Conservation (phyloP, 2,113 vertebrate species). For the Protobothrops flavoviridis region DNA sequence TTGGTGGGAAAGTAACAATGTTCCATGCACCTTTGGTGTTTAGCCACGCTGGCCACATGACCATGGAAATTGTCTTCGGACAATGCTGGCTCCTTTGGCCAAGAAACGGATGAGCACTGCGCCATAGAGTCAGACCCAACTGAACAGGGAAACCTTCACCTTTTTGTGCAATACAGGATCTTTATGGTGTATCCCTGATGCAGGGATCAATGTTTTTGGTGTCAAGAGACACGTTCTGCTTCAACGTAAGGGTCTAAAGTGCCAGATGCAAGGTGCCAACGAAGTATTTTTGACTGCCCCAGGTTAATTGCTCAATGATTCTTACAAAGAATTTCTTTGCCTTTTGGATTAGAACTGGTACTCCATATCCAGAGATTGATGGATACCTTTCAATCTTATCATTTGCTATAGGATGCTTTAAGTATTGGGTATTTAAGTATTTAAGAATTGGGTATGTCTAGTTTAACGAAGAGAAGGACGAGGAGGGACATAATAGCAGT, state of each 20-base stretch:
- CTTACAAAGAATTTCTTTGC: background rate
- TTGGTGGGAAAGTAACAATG: background rate
- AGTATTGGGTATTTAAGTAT: background rate
- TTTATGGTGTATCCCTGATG: background rate
- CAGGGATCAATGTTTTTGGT: background rate
- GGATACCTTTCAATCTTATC: background rate
- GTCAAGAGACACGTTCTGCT: background rate
- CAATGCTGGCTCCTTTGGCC: background rate
- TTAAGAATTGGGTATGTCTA: too few species aligned
- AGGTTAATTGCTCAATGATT: background rate
- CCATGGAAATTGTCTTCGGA: background rate
- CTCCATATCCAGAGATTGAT: background rate
- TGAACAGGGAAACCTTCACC: background rate
- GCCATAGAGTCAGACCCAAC: background rate
- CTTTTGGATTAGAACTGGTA: background rate
- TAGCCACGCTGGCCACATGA: background rate
- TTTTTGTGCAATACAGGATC: background rate
- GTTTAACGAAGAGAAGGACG: too few species aligned
- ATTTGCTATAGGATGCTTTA: conserved; percentile 27
- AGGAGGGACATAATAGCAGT: too few species aligned
- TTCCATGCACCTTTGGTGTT: background rate
- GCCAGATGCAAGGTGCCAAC: background rate
- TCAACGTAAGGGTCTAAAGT: background rate
- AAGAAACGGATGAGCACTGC: background rate
- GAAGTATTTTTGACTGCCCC: background rate